Evolutionary conservation across 2,797 vertebrate species (phyloP).

Genomic region (Danio albolineatus): DNA sequence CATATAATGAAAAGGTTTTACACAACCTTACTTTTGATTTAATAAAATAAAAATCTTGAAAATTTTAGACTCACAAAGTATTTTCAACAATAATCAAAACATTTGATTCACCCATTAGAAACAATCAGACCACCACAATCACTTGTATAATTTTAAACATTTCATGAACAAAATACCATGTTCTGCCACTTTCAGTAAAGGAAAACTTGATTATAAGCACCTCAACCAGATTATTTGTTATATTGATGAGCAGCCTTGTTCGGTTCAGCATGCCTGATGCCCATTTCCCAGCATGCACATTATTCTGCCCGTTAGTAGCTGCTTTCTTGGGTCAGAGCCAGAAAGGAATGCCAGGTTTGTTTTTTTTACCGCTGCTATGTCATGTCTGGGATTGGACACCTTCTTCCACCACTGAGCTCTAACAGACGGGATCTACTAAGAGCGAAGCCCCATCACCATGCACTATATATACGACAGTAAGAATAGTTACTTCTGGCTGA

Average conservation of each 20-base stretch:
- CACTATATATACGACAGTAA: constrained; percentile 71
- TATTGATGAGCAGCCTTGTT: constrained; percentile 38
- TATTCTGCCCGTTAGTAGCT: constrained; percentile 69
- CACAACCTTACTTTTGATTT: background rate
- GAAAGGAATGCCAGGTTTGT: constrained; percentile 50
- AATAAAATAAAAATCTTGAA: background rate
- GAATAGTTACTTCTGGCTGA: constrained; percentile 94
- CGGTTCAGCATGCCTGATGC: constrained; percentile 56
- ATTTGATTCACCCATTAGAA: constrained; percentile 12
- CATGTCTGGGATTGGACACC: constrained; percentile 36
- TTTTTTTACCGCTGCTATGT: constrained; percentile 26
- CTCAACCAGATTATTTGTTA: constrained; percentile 40
- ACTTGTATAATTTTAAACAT: constrained; percentile 39
- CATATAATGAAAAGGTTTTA: constrained; percentile 7
- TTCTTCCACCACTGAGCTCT: constrained; percentile 34
- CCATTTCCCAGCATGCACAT: constrained; percentile 75
- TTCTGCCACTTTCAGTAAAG: constrained; percentile 7
- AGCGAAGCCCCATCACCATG: constrained; percentile 90
- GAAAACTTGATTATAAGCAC: constrained; percentile 38
- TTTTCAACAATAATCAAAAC: background rate
- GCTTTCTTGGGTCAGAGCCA: constrained; percentile 56
- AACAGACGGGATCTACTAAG: constrained; percentile 60
- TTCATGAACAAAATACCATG: constrained; percentile 17
- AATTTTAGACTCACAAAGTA: background rate
- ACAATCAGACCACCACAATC: constrained; percentile 7